Base-by-base conservation (phyloP, 92 coral and sea anemone species). In the Pocillopora meandrina region DNA sequence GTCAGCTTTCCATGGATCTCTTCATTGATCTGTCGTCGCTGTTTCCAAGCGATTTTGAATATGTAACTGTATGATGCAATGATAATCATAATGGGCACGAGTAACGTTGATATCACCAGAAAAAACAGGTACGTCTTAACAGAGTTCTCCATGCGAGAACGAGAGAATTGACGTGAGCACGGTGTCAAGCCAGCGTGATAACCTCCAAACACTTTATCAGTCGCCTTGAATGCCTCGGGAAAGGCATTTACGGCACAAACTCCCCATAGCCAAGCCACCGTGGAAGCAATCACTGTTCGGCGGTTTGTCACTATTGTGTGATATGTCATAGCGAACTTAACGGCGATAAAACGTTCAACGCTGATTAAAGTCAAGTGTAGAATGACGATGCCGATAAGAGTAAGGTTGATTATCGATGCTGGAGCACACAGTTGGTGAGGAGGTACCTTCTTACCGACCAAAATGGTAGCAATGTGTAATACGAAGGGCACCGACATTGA, bases 331-430 rank as follows among this genome's bases (percentile, higher is more conserved):
- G 86, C 79, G 72, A 61, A 82, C 72, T 74, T 82, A 31, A 82
- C 17, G 64, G 86, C 86, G 61, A 72, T 72, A 56, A 82, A 73
- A 20, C 86, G 86, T 14, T 82, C 79, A n/a, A 62, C 77, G 70
- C 79, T 72, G 66, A 82, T 82, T 57, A 82, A 74, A 34, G 80
- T 72, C 19, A 82, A 72, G 31, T 83, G 86, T 17, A 73, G 74
- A 73, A 83, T 74, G 62, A 83, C 64, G n/a, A 83, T 69, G 19
- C 73, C 15, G 57, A 36, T 11, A 18, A 73, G 33, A 7, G 65
- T 6, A 2, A 42, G 31, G 80, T 64, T 72, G 62, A 83, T 12
- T 17, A 20, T 36, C 7, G 86, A 72, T 7, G 79, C 56, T 20
- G 63, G 15, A n/a, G 52, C 56, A 72, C 80, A 71, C 13, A 33